Conservation (phyloP, 2,113 vertebrate species). For the Cervus canadensis region DNA sequence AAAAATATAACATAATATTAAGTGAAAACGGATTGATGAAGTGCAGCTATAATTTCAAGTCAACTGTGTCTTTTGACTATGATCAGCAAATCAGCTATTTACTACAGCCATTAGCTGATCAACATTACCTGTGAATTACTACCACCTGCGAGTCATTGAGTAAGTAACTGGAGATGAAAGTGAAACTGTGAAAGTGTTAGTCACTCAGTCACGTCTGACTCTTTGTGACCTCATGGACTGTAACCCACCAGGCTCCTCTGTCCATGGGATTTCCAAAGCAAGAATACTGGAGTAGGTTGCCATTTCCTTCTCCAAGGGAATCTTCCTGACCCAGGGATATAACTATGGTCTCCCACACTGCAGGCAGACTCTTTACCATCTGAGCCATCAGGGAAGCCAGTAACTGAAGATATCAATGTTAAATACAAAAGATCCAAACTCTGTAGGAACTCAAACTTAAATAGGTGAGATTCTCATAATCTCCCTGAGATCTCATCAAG, state of each 20-base stretch:
- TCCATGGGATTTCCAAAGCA: background rate
- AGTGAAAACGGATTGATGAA: constrained; percentile 15
- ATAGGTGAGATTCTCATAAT: background rate
- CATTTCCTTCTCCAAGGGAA: background rate
- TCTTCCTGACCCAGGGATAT: background rate
- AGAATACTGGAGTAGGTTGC: background rate
- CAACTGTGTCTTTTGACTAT: constrained; percentile 25
- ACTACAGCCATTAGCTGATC: background rate
- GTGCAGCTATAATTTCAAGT: constrained; percentile 9
- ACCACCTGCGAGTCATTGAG: background rate
- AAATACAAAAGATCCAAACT: background rate
- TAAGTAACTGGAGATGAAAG: background rate
- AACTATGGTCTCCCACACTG: background rate
- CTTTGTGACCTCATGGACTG: background rate
- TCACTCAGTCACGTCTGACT: background rate
- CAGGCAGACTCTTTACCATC: background rate
- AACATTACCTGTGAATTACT: background rate
- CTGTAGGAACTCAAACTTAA: background rate
- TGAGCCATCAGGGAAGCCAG: background rate
- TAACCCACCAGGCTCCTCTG: background rate
- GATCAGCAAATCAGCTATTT: background rate
- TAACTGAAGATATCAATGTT: background rate
- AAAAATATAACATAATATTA: constrained; percentile 26
- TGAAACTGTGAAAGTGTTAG: background rate
- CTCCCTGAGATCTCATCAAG: background rate